phyloP scores from a whole-genome alignment of 2,888 invertebrate genomes.

The Venusia cambrica region DNA sequence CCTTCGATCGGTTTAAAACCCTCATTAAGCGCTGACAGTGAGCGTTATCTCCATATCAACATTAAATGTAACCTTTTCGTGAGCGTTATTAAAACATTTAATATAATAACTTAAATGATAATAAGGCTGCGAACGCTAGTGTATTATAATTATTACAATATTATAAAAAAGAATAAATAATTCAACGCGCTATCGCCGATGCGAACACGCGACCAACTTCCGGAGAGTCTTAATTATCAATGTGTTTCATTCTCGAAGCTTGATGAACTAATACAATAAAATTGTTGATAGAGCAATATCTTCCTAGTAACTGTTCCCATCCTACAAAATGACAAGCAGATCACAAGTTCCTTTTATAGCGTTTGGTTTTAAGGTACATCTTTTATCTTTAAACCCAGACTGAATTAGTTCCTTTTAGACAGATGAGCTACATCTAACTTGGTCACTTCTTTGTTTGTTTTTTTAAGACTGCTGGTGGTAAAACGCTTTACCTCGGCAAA shows the following conservation, averaged over 20 bases:
- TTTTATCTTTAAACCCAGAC: no score
- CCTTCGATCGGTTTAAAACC: conserved; percentile 36
- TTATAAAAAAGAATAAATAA: conserved; percentile 80
- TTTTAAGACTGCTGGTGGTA: no score
- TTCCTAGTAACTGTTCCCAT: no score
- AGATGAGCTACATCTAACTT: no score
- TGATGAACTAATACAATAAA: conserved; percentile 60
- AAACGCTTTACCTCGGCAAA: no score
- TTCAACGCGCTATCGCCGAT: conserved; percentile 73
- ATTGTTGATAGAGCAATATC: no score
- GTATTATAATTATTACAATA: conserved; percentile 78
- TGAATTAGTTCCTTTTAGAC: no score
- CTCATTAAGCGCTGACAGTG: conserved; percentile 61
- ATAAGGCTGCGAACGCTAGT: conserved; percentile 64
- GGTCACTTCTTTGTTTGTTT: no score
- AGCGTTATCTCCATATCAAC: conserved; percentile 67
- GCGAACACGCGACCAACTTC: conserved; percentile 76
- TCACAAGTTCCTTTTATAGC: no score
- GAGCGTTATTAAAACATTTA: conserved; percentile 73
- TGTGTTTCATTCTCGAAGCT: conserved; percentile 52
- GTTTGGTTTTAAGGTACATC: no score
- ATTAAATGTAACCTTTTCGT: conserved; percentile 70
- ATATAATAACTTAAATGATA: conserved; percentile 77
- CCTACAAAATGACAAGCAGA: no score
- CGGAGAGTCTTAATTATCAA: conserved; percentile 70